A percentile compares a stretch with the other conserved stretches of the same genome.
Conservation (phyloP, 2,113 vertebrate genomes). For the Chaetodon trifascialis region DNA sequence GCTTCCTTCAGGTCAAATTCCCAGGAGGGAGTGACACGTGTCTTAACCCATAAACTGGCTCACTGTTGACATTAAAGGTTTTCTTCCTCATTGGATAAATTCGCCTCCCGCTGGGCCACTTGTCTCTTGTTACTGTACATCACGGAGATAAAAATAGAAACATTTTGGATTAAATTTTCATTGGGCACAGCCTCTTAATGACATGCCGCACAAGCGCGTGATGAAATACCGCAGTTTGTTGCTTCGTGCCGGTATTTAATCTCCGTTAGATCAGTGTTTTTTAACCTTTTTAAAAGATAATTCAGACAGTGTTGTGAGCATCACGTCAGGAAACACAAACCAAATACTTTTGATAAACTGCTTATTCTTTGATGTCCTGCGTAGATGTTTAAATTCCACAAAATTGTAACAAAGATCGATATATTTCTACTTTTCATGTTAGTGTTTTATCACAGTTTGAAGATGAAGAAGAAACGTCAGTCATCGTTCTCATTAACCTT, state of each 20-base stretch:
- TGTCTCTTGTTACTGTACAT: conserved; percentile 32
- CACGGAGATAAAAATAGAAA: conserved; percentile 57
- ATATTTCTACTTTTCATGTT: background rate
- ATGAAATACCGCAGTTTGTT: background rate
- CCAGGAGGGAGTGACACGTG: conserved; percentile 19
- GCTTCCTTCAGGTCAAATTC: conserved; percentile 35
- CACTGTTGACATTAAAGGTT: conserved; percentile 34
- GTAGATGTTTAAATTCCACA: background rate
- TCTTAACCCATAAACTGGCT: conserved; percentile 23
- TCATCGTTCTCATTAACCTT: background rate
- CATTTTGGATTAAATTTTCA: conserved; percentile 49
- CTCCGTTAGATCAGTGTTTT: background rate
- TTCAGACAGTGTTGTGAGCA: background rate
- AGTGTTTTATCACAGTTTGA: conserved; percentile 5
- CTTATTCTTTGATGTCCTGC: background rate
- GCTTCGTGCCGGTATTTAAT: background rate
- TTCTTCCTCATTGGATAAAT: conserved; percentile 46
- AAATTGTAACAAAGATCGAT: background rate
- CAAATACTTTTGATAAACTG: background rate
- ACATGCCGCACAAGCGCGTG: background rate
- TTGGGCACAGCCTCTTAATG: conserved; percentile 10
- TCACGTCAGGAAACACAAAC: background rate
- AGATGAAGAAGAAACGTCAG: background rate
- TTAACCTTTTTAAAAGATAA: background rate
- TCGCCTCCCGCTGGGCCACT: conserved; percentile 31